Base-by-base conservation (phyloP, 2,888 invertebrate genomes). In the Epirrita christyi region DNA sequence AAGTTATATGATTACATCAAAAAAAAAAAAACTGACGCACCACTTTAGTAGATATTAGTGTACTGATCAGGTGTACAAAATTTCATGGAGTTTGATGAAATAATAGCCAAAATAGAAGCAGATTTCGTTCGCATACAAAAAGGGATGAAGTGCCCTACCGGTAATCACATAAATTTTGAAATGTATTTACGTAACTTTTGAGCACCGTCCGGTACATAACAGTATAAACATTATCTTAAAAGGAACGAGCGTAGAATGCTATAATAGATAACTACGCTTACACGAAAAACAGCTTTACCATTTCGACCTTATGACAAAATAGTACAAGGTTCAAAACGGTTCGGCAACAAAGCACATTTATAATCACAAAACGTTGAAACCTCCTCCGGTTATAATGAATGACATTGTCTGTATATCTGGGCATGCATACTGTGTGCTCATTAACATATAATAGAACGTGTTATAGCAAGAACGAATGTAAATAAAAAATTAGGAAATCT, bases 361-460 rank as follows among this genome's bases (percentile, higher is more conserved):
- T 59, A 61, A 63, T 66, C 62, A 61, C 63, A 66, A 64, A 63
- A 59, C 64, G 59, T 59, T 65, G 59, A 60, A 48, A 59, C 66
- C 66, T 61, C 57, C 52, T 59, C 67, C 64, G 59, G 50, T 49
- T 61, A 65, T 57, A 63, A 67, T 61, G 70, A 77, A 81, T 86
- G 47, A 58, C 57, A 54, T 40, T 42, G 32, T 41, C 36, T 48
- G 43, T 45, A 42, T 50, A 60, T 59, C 84, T 83, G 85, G 85
- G 84, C 86, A 87, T 87, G 86, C 86, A 86, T 81, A 77, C 76
- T 70, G 72, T 68, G 63, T 60, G 66, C 62, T 58, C 29, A 55
- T 60, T 61, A 58, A 58, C 57, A 59, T 55, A 56, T 36, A 54
- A 57, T 56, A 51, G 44, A 50, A 58, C 40, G 55, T 59, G 63